A percentile compares a stretch with the other conserved stretches of the same genome.
phyloP scores from a whole-genome alignment of 2,888 invertebrate genomes.

The Leptinotarsa haldemani region DNA sequence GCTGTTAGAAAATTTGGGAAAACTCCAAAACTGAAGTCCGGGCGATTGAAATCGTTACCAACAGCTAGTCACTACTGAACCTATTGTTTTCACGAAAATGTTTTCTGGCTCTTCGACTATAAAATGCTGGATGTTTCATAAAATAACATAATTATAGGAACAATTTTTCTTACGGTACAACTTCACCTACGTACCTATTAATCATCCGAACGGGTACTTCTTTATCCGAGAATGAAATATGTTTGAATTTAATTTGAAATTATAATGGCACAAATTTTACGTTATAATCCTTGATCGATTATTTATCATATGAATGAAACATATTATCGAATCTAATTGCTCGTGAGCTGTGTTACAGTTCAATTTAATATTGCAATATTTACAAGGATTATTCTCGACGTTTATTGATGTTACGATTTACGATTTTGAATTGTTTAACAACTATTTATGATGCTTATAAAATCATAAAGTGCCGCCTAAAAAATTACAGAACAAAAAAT shows the following conservation, averaged over 20 bases:
- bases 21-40: too few species aligned
- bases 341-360: slow-evolving; percentile 8
- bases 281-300: slow-evolving; percentile 13
- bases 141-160: slow-evolving; percentile 16
- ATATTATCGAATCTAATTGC: slow-evolving; percentile 7
- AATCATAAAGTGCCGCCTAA: too few species aligned
- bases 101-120: slow-evolving; percentile 1
- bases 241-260: slow-evolving; percentile 18
- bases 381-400: neutral
- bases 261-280: slow-evolving; percentile 13
- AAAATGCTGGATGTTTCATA: neutral
- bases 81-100: neutral
- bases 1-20: too few species aligned
- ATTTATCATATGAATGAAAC: slow-evolving; percentile 7
- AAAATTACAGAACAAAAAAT: too few species aligned
- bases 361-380: slow-evolving; percentile 10
- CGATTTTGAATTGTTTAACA: neutral
- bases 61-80: too few species aligned
- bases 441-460: too few species aligned
- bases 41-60: too few species aligned
- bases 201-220: slow-evolving; percentile 13
- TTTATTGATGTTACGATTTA: neutral
- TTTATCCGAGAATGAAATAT: slow-evolving; percentile 17
- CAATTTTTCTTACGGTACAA: slow-evolving; percentile 11
- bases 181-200: slow-evolving; percentile 19